Evolutionary conservation across 2,113 vertebrate species (phyloP).

Genomic region (Panurus biarmicus): DNA sequence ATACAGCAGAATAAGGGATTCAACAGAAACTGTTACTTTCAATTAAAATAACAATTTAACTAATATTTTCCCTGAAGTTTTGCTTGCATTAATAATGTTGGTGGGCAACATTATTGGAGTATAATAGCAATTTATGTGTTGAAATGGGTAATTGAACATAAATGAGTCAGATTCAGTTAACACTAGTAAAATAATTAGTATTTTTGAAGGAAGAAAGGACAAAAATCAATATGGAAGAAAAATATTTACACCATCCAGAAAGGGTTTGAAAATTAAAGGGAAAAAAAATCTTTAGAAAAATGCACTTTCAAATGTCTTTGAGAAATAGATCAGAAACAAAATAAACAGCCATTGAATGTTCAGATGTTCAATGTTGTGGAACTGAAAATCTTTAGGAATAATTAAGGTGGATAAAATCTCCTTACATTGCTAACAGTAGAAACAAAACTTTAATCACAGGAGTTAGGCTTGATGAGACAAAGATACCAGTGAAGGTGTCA

Average conservation of each 20-base stretch:
- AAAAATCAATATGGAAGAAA: slow-evolving; percentile 42
- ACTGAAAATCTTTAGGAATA: slow-evolving; percentile 48
- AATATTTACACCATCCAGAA: slow-evolving; percentile 16
- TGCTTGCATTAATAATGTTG: not conserved
- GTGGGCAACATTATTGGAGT: not conserved
- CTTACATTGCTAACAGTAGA: not conserved
- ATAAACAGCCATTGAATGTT: not conserved
- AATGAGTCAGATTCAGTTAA: slow-evolving; percentile 4
- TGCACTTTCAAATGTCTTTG: slow-evolving; percentile 15
- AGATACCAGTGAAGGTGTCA: not conserved
- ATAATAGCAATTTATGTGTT: not conserved
- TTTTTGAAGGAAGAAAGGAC: slow-evolving; percentile 20
- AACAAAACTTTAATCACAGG: slow-evolving; percentile 20
- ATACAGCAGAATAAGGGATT: not conserved
- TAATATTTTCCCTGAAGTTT: not conserved
- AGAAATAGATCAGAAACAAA: slow-evolving; percentile 19
- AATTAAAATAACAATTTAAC: not conserved
- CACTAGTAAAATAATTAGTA: slow-evolving; percentile 38
- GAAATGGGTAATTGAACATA: slow-evolving; percentile 22
- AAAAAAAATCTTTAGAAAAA: slow-evolving; percentile 4
- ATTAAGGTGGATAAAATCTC: slow-evolving; percentile 20
- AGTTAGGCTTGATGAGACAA: not conserved
- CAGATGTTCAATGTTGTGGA: slow-evolving; percentile 44
- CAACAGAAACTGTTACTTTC: not conserved
- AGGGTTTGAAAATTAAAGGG: slow-evolving; percentile 8